These are phyloP conservation scores for Chironomus striatipennis DNA, from an alignment of 1,140 invertebrate genomes.

Conservation along the genomic window DNA sequence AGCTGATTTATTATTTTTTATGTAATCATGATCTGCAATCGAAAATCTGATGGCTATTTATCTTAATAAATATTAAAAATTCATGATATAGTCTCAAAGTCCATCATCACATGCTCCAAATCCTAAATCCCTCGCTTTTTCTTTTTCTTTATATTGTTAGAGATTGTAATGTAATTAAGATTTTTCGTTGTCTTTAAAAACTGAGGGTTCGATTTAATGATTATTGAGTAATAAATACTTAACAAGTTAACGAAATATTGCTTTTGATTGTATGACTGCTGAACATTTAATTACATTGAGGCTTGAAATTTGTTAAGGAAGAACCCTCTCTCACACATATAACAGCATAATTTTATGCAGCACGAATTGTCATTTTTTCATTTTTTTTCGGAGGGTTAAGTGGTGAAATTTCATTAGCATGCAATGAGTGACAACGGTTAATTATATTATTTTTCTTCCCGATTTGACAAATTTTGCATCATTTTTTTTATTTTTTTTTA, in stretches of 20 bases:
- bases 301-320: no score
- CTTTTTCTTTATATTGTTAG: no score
- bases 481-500: not conserved
- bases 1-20: slow-evolving; percentile 16
- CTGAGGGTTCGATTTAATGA: no score
- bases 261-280: no score
- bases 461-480: slow-evolving; percentile 7
- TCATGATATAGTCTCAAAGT: not conserved
- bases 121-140: not conserved
- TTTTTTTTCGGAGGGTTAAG: not conserved
- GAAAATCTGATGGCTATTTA: slow-evolving; percentile 18
- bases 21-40: not conserved
- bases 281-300: no score
- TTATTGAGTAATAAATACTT: no score
- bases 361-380: not conserved
- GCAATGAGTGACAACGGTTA: not conserved
- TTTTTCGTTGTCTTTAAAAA: not conserved
- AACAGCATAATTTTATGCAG: no score
- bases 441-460: not conserved
- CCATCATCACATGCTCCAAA: slow-evolving; percentile 17
- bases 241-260: no score
- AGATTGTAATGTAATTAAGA: slow-evolving; percentile 14
- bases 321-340: no score
- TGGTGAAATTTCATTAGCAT: slow-evolving; percentile 3
- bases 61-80: slow-evolving; percentile 22